Evolutionary conservation across 2,888 invertebrate genomes (phyloP), one percentile per base, ranked within the genome.

Genomic region (Resseliella maxima): DNA sequence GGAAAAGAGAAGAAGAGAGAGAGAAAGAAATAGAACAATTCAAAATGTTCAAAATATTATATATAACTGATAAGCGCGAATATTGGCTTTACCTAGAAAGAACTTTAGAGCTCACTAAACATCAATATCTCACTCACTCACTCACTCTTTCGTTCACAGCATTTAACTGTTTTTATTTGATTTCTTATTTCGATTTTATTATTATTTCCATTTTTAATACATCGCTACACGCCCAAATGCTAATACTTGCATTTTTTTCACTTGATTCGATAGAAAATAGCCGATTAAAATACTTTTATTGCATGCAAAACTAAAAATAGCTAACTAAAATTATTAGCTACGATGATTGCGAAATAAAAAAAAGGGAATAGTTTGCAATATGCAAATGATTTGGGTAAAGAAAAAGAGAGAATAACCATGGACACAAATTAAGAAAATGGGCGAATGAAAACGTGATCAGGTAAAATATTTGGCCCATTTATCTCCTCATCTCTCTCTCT

Each of bases 401-500:
- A 1, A 59, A 59, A 72, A 72, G 18, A 31, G 31, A 72, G 72
- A 72, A 72, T 35, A 59, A 5, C 59, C 0, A 59, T 59, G 59
- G 59, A 59, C 59, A 27, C 31, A 72, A 72, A 72, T 72, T 72
- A 72, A 31, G 31, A 72, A 31, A 72, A 72, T 59, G 59, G 59
- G 27, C 59, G 31, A 72, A 50, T 18, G 3, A 12, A 72, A 72
- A 72, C 72, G 72, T 72, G 72, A 72, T 72, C 72, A 72, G 31
- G 72, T 72, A 72, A 72, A 72, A 72, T 35, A 35, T 31, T 72
- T 72, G 72, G 72, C 31, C 72, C 31, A 35, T 72, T 72, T 59
- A 21, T 21, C n/a, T 50, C 50, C 8, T 8, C 12, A 41, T 41
- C 5, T 59, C 59, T 59, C 27, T 27, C 59, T 24, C 27, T 59